Evolutionary conservation across 2,888 invertebrate genomes (phyloP), one percentile per base, ranked within the genome.

Genomic region (Macaria liturata): DNA sequence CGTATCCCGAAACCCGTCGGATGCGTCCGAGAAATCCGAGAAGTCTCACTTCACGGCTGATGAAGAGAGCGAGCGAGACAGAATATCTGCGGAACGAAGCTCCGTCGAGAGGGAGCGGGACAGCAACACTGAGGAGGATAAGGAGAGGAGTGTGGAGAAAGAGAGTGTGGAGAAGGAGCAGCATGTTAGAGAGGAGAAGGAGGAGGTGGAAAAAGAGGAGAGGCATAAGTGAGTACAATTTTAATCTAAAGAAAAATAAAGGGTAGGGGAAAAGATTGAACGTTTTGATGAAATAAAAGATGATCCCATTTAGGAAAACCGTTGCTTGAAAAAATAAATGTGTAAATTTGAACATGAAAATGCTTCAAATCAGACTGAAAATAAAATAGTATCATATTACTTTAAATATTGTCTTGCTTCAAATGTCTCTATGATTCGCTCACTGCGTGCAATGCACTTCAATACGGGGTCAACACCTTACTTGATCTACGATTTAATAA

Each of bases 1-100:
- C 69, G 91, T 91, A 9, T 90, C 91, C 0, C 78, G 91, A 0
- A 91, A 91, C 43, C 90, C 91, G 3, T 91, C 91, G 1, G 90
- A 90, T 60, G 91, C 91, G 0, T 91, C 91, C 0, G 78, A 79
- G 20, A 78, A 79, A 32, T 77, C 68, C 0, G 78, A 79, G 30
- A 78, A 79, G 31, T 77, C 68, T 0, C 59, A 57, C 42, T 73
- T 75, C 0, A 74, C 66, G 0, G 63, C 64, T 0, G 71, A 70
- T 37, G 74, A 74, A 3, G 76, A 75, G 34, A 67, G 65, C 43
- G 78, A 79, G 52, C 64, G 68, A 6, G 76, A 73, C 44, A 66
- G 65, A 53, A 57, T 68, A 9, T 68, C 70, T 1, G 67, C 68
- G 0, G 71, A 75, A 49, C 64, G 69, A 5, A 65, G 64, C 37